A percentile compares a stretch with the other conserved stretches of the same genome.
Conservation (phyloP, 1,140 invertebrate genomes). For the Drosophila willistoni region DNA sequence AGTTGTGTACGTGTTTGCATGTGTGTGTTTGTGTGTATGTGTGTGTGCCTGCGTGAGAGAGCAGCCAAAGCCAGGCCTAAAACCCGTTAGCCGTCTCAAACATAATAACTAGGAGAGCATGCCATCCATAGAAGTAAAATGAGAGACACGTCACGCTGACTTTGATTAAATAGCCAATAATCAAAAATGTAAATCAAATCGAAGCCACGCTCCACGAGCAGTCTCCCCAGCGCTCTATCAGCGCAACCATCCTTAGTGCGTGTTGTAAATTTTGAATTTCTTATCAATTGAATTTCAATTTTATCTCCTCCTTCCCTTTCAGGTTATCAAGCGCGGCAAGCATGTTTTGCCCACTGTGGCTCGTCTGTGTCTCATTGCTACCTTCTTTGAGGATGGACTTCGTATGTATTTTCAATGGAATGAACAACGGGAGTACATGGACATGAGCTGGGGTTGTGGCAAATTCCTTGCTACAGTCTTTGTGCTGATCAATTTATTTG, state of each 20-base stretch:
- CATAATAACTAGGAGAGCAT: slow-evolving; percentile 35
- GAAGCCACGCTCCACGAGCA: slow-evolving; percentile 60
- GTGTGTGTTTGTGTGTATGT: slow-evolving; percentile 23
- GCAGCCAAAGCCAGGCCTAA: slow-evolving; percentile 25
- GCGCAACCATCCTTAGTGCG: background rate
- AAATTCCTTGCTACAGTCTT: slow-evolving; percentile 94
- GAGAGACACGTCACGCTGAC: slow-evolving; percentile 68
- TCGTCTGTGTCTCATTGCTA: slow-evolving; percentile 98
- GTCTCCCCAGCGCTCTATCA: background rate
- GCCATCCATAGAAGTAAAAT: slow-evolving; percentile 33
- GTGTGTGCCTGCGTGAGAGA: slow-evolving; percentile 22
- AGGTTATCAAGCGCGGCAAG: slow-evolving; percentile 97
- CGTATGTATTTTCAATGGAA: slow-evolving; percentile 99
- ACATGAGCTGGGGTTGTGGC: slow-evolving; percentile 98
- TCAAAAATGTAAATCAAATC: slow-evolving; percentile 40
- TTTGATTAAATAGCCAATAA: slow-evolving; percentile 37
- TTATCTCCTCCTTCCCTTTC: slow-evolving; percentile 34
- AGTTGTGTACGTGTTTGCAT: slow-evolving; percentile 3
- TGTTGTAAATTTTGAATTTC: slow-evolving; percentile 47
- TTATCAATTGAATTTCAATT: slow-evolving; percentile 59
- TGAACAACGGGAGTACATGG: slow-evolving; percentile 99
- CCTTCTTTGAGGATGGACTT: slow-evolving; percentile 99
- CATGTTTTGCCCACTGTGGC: slow-evolving; percentile 97
- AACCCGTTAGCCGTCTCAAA: slow-evolving; percentile 63
- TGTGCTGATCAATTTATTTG: slow-evolving; percentile 96